These are phyloP conservation scores for Anolis carolinensis DNA, from an alignment of 2,113 vertebrate species.

Conservation along the genomic window DNA sequence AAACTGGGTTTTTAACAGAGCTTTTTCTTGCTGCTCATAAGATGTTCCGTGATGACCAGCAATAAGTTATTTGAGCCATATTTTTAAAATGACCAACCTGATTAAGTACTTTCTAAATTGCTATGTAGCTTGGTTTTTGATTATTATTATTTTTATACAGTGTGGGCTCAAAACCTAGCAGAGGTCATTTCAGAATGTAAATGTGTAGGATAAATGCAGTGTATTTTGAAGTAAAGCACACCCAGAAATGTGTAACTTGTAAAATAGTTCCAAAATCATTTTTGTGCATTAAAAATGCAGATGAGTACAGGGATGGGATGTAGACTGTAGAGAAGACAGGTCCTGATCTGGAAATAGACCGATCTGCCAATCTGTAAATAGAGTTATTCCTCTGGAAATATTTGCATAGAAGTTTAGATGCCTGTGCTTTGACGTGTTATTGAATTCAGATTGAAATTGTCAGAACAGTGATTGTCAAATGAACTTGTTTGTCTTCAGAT, in stretches of 20 bases:
- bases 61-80: not conserved
- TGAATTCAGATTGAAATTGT: not conserved
- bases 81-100: not conserved
- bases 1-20: not conserved
- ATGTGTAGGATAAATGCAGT: not conserved
- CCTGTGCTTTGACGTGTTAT: not conserved
- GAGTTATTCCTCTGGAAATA: not conserved
- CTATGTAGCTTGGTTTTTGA: not conserved
- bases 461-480: not conserved
- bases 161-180: not conserved
- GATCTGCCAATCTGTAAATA: not conserved
- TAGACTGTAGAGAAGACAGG: not conserved
- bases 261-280: not conserved
- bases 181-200: not conserved
- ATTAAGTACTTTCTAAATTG: not conserved
- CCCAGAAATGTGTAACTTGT: not conserved
- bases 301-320: not conserved
- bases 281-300: not conserved
- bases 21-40: not conserved
- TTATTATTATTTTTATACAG: no score
- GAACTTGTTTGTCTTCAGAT: not conserved
- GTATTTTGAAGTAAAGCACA: not conserved
- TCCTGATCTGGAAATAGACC: not conserved
- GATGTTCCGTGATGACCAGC: not conserved
- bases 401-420: not conserved